A percentile compares a stretch with the other conserved stretches of the same genome.
phyloP scores from a whole-genome alignment of 2,888 invertebrate species.

The Drosophila recens region DNA sequence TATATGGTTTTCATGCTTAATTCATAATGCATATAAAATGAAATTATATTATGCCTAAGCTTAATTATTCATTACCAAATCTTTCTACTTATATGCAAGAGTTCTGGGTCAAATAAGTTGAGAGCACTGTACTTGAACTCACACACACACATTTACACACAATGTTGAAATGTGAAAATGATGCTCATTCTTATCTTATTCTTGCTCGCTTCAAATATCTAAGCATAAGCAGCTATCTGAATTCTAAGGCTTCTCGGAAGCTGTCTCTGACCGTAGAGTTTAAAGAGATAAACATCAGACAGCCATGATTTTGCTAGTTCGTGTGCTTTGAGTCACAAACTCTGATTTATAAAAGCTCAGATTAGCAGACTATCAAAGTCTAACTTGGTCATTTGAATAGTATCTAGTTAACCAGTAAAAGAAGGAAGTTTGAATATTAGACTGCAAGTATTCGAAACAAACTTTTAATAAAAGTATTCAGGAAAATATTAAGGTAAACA shows the following conservation, averaged over 20 bases:
- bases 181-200: conserved; percentile 22
- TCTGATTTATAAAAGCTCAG: conserved; percentile 50
- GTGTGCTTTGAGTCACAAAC: conserved; percentile 27
- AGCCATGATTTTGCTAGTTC: conserved; percentile 27
- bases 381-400: conserved; percentile 32
- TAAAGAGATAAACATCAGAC: conserved; percentile 45
- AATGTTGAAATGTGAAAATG: conserved; percentile 13
- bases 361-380: conserved; percentile 36
- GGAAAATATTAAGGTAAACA: background rate
- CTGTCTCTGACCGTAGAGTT: conserved; percentile 35
- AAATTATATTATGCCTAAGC: too few species aligned
- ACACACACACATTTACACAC: conserved; percentile 4
- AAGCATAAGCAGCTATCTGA: conserved; percentile 14
- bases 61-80: too few species aligned
- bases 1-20: too few species aligned
- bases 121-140: background rate
- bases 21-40: too few species aligned
- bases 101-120: too few species aligned
- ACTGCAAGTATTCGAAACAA: background rate
- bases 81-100: too few species aligned
- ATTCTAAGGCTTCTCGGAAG: conserved; percentile 53
- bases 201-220: conserved; percentile 26
- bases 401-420: background rate
- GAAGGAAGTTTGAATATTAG: background rate
- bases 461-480: too few species aligned